Evolutionary conservation across 2,113 vertebrate genomes (phyloP), one percentile per base, ranked within the genome.

Genomic region (Nipponia nippon): DNA sequence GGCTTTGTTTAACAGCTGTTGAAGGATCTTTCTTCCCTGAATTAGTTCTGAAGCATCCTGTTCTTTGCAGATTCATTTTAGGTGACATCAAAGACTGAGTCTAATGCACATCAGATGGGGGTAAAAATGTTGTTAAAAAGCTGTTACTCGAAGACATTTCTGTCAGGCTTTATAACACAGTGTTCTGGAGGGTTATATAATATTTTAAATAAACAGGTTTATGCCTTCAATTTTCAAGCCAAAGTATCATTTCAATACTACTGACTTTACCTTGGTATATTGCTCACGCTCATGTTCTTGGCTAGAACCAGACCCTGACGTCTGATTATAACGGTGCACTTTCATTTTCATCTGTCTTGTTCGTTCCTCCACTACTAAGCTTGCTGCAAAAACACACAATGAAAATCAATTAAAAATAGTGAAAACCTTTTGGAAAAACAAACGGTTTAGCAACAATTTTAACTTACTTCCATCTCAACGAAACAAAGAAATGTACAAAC

Each of bases 261-360:
- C 93, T 97, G 96, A 95, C 95, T 97, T 98, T 98, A 99, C 98
- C 98, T 98, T 98, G 93, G 98, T 97, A 96, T 98, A 99, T 92
- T 98, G 98, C 97, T 99, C 99, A 94, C 97, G 98, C 97, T 99
- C 99, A 93, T 98, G 98, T 98, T 99, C 99, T 86, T 99, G 99
- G 98, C 99, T 99, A 98, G 99, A 99, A 97, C 98, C 98, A 98
- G 99, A 99, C 95, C 99, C 98, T 97, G 99, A 98, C 90, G 99
- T 98, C 97, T 99, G 99, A 97, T 99, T 99, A 98, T 98, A 99
- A 96, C 99, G 98, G 94, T 99, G 99, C 96, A 99, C 97, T 98
- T 99, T 99, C 98, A 99, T 98, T 98, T 99, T 99, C 98, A 99
- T 98, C 98, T 99, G 99, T 98, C 99, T 99, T 10, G 99, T 98